Evolutionary conservation across 2,888 invertebrate genomes (phyloP), one percentile per base, ranked within the genome.

Genomic region (Philopedon plagiatum): DNA sequence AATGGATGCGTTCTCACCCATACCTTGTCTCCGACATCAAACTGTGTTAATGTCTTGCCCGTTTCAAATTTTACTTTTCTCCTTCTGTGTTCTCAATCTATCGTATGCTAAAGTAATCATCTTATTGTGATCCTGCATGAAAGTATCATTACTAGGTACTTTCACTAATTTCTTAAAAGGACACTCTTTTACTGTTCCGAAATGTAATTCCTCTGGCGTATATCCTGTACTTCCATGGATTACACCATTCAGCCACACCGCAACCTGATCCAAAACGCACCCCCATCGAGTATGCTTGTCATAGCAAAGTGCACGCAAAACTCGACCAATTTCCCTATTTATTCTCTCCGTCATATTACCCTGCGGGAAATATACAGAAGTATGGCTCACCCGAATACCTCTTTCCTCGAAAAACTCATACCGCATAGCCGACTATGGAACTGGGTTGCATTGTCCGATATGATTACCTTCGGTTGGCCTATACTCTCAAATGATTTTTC

Each of bases 401-500:
- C 4, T 8, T 5, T 26, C 3, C n/a, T 9, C 19, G 15, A 57
- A 15, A 4, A 4, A 5, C 4, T 19, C 7, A 5, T 19, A 57
- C 58, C n/a, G n/a, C 57, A 51, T 15, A 41, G n/a, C 3, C n/a
- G 5, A 1, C 57, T 23, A 5, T 11, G 15, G 26, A 78, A 74
- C 18, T 78, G 77, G 0, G 78, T 66, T 11, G 76, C 78, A 65
- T 79, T 79, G 44, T 77, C 78, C 5, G 73, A 73, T 5, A 79
- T 71, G 7, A 79, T 74, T 4, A 63, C 63, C 49, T 64, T 15
- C 8, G 77, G 78, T 32, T 75, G n/a, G n/a, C 41, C 4, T 74
- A 75, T 26, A 74, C 44, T 0, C 13, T 19, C 13, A 75, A 3
- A 51, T 75, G 63, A 34, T 73, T 57, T 15, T 63, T 49, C n/a